Evolutionary conservation across 2,113 vertebrate genomes (phyloP).

Genomic region (Saguinus imperator): DNA sequence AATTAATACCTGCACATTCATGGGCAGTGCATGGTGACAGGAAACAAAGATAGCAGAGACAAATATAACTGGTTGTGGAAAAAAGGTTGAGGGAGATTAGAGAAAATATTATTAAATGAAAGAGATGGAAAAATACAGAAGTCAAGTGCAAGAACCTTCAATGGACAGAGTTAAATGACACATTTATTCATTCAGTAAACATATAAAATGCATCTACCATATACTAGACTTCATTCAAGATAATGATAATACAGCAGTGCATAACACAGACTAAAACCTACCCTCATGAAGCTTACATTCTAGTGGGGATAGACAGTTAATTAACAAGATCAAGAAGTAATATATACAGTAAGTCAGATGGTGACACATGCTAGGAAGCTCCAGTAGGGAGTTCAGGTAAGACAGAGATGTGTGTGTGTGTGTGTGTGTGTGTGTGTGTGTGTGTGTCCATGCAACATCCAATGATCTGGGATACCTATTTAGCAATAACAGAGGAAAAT

Average conservation of each 20-base stretch:
- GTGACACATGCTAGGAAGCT: neutral
- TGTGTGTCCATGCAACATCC: neutral
- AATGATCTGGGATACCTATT: neutral
- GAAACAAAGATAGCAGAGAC: neutral
- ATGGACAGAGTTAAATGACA: neutral
- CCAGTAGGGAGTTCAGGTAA: neutral
- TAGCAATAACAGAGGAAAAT: neutral
- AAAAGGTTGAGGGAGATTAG: neutral
- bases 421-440: accelerated
- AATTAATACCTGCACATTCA: neutral
- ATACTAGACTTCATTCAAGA: neutral
- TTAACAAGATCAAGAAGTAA: neutral
- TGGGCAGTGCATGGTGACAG: neutral
- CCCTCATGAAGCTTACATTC: neutral
- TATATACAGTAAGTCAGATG: neutral
- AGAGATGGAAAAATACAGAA: neutral
- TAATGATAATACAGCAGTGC: neutral
- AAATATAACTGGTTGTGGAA: neutral
- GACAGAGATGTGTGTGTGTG: accelerated
- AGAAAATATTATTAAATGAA: neutral
- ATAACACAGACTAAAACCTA: neutral
- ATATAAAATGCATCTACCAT: neutral
- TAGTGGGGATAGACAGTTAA: neutral
- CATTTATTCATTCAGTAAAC: neutral
- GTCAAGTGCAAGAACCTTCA: neutral